phyloP scores from a whole-genome alignment of 2,113 vertebrate genomes.

The Ciconia stormi region DNA sequence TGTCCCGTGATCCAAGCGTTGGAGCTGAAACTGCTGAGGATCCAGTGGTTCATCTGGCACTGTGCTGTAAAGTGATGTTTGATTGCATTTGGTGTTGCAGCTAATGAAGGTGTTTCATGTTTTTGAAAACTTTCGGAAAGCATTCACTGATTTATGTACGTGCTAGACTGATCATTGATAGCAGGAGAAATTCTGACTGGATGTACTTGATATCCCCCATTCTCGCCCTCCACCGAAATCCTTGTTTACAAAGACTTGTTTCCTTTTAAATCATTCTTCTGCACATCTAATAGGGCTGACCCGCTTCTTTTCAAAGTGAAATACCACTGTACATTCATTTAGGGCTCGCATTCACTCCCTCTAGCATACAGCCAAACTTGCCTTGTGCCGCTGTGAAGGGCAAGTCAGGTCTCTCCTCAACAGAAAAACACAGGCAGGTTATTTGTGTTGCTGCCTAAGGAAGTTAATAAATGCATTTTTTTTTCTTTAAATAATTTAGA shows the following conservation, averaged over 20 bases:
- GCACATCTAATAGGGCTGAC: not conserved
- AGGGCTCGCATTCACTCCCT: not conserved
- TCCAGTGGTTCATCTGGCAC: not conserved
- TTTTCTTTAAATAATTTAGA: not conserved
- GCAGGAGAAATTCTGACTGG: slow-evolving; percentile 13
- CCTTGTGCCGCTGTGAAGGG: not conserved
- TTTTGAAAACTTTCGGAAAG: not conserved
- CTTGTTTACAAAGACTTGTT: slow-evolving; percentile 15
- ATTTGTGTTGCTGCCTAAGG: not conserved
- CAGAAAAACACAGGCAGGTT: not conserved
- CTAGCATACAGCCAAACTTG: not conserved
- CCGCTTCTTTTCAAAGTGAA: not conserved
- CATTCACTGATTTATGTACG: not conserved
- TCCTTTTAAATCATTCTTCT: slow-evolving; percentile 21
- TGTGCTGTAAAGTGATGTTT: not conserved
- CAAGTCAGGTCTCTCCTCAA: not conserved
- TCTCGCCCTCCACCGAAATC: not conserved
- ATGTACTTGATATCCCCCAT: not conserved
- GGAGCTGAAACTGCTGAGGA: not conserved
- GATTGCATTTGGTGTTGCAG: not conserved
- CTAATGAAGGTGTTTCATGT: not conserved
- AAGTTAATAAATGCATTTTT: not conserved
- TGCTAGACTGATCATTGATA: not conserved
- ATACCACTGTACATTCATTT: slow-evolving; percentile 15
- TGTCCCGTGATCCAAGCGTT: not conserved